phyloP scores from a whole-genome alignment of 2,888 invertebrate species.

The Arctia plantaginis region DNA sequence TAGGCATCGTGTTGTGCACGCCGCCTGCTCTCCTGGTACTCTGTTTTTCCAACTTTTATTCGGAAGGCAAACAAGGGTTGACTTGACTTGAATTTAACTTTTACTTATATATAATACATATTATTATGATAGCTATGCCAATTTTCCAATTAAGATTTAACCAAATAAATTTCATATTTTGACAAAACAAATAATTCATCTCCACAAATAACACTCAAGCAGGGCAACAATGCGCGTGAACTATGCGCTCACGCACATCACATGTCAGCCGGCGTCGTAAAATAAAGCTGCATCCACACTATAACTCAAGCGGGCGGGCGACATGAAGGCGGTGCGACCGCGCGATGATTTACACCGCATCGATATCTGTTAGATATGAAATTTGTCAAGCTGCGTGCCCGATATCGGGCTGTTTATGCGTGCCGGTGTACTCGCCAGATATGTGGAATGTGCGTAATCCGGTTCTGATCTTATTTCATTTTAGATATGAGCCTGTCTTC shows the following conservation, averaged over 20 bases:
- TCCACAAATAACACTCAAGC: constrained; percentile 39
- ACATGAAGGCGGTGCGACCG: constrained; percentile 62
- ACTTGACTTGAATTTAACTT: neutral
- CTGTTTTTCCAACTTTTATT: constrained; percentile 9
- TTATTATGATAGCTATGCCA: neutral
- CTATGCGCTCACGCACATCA: constrained; percentile 56
- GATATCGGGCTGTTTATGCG: constrained; percentile 78
- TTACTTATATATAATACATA: neutral
- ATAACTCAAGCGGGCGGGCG: constrained; percentile 63
- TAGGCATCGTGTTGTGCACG: constrained; percentile 52
- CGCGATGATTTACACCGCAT: constrained; percentile 76
- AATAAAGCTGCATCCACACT: constrained; percentile 66
- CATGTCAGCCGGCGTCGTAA: constrained; percentile 52
- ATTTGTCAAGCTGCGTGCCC: constrained; percentile 76
- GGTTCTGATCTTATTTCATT: constrained; percentile 37
- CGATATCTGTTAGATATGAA: constrained; percentile 82
- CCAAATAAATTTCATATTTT: neutral
- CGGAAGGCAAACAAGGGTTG: constrained; percentile 13
- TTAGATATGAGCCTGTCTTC: constrained; percentile 5
- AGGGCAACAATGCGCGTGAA: constrained; percentile 45
- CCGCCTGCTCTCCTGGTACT: constrained; percentile 38
- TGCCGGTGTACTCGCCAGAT: constrained; percentile 54
- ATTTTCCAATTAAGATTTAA: neutral
- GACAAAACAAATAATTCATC: constrained; percentile 26
- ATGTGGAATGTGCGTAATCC: constrained; percentile 38